Base-by-base conservation (phyloP, 1,140 invertebrate species). In the Heliothis virescens region DNA sequence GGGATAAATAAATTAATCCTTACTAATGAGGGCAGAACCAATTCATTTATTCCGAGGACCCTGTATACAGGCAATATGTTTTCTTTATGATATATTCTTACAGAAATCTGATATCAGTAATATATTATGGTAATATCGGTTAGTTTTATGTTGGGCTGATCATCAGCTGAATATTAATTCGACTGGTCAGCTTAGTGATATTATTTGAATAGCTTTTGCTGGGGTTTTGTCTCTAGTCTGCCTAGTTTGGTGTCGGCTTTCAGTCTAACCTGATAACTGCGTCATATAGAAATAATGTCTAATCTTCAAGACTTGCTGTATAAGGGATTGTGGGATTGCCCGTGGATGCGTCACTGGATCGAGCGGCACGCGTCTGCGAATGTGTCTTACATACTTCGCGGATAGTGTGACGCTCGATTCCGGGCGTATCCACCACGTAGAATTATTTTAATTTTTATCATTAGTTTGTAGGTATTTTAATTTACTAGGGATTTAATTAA, bases 1-100 rank as follows among this genome's bases (percentile, higher is more conserved):
- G 57, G 57, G 21, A 59, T 59, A 21, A 59, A 59, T 59, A 59
- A 59, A 26, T 59, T 59, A 21, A 59, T 59, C 57, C 57, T 26
- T 4, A 26, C 57, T 59, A 59, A 59, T 59, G 21, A 59, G 18
- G 57, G 10, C 11, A 26, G 10, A 12, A 59, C 18, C 57, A 59
- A 59, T 59, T 59, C 57, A 26, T 29, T 59, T 59, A 59, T 59
- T 59, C 57, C n/a, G 21, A 26, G 13, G 21, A 59, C 18, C 21
- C 57, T 59, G 57, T 59, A 59, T 59, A 59, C 55, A 10, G 11
- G 21, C 13, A 59, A 59, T 59, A 59, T 59, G 18, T 59, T 13
- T 59, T 59, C 57, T 29, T 59, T 26, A 59, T 59, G 5, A 59
- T 59, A 59, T 59, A 59, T 59, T 59, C 57, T 59, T 21, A 12